These are phyloP conservation scores for Lepus oiostolus DNA, from an alignment of 2,797 vertebrate genomes.

Conservation along the genomic window DNA sequence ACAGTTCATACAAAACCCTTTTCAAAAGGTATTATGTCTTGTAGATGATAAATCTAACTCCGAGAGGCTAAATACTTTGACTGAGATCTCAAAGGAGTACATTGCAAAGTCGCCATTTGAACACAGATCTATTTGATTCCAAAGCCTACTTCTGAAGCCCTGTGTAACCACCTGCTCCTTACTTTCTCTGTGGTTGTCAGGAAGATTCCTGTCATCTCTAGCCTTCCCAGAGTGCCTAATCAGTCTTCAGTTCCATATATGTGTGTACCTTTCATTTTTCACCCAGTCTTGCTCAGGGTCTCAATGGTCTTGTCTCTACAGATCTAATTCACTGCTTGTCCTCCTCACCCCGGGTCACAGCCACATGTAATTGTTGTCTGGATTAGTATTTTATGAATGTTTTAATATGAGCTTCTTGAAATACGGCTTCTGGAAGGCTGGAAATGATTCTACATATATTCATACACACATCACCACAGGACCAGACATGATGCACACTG, in stretches of 20 bases:
- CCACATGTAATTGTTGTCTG: conserved; percentile 33
- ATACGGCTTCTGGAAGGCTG: conserved; percentile 25
- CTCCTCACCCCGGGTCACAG: conserved; percentile 16
- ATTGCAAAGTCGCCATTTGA: not conserved
- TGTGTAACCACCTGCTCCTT: not conserved
- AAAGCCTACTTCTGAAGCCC: not conserved
- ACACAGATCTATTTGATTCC: not conserved
- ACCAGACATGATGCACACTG: not conserved
- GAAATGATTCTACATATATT: not conserved
- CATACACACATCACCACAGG: conserved; percentile 6
- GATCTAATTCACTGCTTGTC: conserved; percentile 54
- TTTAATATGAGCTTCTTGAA: conserved; percentile 53
- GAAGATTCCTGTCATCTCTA: conserved; percentile 21
- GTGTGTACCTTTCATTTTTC: conserved; percentile 52
- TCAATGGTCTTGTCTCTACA: conserved; percentile 28
- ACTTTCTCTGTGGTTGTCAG: not conserved
- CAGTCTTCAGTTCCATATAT: not conserved
- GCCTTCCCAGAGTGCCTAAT: conserved; percentile 1
- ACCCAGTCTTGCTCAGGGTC: conserved; percentile 43
- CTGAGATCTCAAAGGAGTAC: not conserved
- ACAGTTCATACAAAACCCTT: not conserved
- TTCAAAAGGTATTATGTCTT: not conserved
- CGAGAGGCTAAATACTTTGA: not conserved
- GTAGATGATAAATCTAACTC: not conserved
- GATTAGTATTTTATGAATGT: conserved; percentile 47